Evolutionary conservation across 2,888 invertebrate genomes (phyloP).

Genomic region (Hypercompe scribonia): DNA sequence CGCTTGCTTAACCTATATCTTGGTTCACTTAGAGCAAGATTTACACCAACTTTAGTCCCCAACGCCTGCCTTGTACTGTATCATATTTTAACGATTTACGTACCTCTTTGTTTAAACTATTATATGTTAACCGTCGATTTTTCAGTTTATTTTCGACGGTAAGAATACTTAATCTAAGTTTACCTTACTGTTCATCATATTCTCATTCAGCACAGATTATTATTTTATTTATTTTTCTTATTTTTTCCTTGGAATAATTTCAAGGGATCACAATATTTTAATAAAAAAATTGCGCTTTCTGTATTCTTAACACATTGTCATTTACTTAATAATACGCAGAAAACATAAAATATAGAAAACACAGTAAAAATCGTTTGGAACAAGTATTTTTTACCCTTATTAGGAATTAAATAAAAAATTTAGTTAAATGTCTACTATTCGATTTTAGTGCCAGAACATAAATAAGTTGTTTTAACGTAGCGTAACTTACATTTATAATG

Average conservation of each 20-base stretch:
- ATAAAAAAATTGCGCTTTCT: too few relatives aligned
- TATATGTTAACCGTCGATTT: neutral
- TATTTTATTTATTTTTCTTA: too few relatives aligned
- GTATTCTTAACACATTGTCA: neutral
- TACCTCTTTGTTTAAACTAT: slow-evolving; percentile 32
- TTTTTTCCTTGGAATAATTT: too few relatives aligned
- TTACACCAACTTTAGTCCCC: slow-evolving; percentile 71
- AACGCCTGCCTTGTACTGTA: slow-evolving; percentile 50
- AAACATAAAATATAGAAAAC: too few relatives aligned
- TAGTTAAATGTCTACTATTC: neutral
- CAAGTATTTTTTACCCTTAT: neutral
- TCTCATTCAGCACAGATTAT: too few relatives aligned
- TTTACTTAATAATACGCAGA: too few relatives aligned
- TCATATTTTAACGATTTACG: slow-evolving; percentile 44
- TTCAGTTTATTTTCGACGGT: neutral
- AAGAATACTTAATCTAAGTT: too few relatives aligned
- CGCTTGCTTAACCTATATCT: slow-evolving; percentile 83
- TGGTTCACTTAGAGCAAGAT: slow-evolving; percentile 76
- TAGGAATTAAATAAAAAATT: neutral
- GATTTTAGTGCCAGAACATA: neutral
- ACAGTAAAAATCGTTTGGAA: neutral
- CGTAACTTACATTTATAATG: neutral
- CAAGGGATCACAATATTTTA: neutral
- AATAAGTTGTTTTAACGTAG: neutral
- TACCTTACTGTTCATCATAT: too few relatives aligned